A percentile compares a stretch with the other conserved stretches of the same genome.
phyloP scores from a whole-genome alignment of 2,888 invertebrate species.

The Drosophila nr. perissopoda region DNA sequence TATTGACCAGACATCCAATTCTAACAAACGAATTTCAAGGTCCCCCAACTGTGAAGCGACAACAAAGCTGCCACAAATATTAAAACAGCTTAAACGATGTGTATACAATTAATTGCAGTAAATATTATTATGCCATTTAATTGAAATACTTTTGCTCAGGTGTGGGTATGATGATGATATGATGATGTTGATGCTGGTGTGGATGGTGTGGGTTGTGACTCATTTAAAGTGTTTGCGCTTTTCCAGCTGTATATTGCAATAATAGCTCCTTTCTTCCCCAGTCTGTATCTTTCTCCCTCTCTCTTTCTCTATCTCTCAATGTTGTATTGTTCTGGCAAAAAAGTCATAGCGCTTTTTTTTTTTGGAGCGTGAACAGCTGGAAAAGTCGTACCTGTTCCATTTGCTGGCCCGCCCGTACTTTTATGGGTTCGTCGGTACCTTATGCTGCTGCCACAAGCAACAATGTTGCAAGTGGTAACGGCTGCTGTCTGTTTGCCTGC shows the following conservation, averaged over 20 bases:
- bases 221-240: conserved; percentile 30
- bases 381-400: conserved; percentile 72
- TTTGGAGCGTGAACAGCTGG: conserved; percentile 78
- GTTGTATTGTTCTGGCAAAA: conserved; percentile 60
- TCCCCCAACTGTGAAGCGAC: conserved; percentile 5
- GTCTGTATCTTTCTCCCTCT: background rate
- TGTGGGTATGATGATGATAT: background rate
- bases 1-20: conserved; percentile 50
- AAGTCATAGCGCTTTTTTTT: conserved; percentile 64
- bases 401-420: conserved; percentile 77
- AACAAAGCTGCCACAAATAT: conserved; percentile 49
- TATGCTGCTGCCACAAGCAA: conserved; percentile 62
- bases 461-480: conserved; percentile 69
- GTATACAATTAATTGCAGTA: conserved; percentile 65
- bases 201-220: conserved; percentile 32
- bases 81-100: conserved; percentile 32
- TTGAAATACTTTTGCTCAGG: conserved; percentile 50
- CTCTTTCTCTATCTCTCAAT: conserved; percentile 12
- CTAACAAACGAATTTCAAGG: conserved; percentile 13
- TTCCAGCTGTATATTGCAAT: conserved; percentile 17
- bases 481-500: conserved; percentile 49
- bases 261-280: conserved; percentile 8
- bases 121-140: conserved; percentile 64
- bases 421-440: conserved; percentile 76
- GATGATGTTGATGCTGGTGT: conserved; percentile 4